phyloP scores from a whole-genome alignment of 2,888 invertebrate species.

The Biston stratarius region DNA sequence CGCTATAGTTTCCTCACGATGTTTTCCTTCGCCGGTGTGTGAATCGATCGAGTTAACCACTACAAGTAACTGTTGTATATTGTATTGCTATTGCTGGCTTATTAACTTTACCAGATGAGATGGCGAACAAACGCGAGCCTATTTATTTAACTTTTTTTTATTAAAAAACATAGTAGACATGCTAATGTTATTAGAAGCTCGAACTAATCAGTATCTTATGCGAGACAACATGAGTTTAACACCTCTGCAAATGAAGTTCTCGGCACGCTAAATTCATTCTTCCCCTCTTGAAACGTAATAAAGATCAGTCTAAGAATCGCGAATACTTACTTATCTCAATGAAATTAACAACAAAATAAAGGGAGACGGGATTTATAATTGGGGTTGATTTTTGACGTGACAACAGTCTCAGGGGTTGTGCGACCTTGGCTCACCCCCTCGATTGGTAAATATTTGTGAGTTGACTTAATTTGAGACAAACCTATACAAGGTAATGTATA shows the following conservation, averaged over 20 bases:
- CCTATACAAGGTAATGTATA: background rate
- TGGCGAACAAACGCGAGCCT: no score
- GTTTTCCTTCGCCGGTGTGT: no score
- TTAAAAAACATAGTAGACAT: background rate
- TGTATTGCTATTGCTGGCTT: no score
- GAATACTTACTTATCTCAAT: constrained; percentile 43
- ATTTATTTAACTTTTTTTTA: no score
- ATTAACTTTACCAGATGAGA: no score
- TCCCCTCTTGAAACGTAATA: constrained; percentile 51
- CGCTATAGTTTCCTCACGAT: no score
- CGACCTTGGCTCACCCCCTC: constrained; percentile 45
- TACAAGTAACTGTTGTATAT: no score
- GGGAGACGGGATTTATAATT: constrained; percentile 46
- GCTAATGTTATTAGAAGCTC: background rate
- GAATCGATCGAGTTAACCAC: no score
- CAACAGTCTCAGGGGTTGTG: constrained; percentile 37
- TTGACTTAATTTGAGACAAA: constrained; percentile 21
- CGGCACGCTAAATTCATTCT: constrained; percentile 47
- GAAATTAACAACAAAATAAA: constrained; percentile 50
- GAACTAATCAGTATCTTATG: background rate
- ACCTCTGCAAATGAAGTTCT: constrained; percentile 37
- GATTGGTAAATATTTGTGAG: constrained; percentile 24
- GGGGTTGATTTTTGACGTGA: constrained; percentile 43
- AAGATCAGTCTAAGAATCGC: constrained; percentile 49
- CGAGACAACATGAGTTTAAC: background rate